Base-by-base conservation (phyloP, 2,797 vertebrate genomes). In the Thunnus albacares region DNA sequence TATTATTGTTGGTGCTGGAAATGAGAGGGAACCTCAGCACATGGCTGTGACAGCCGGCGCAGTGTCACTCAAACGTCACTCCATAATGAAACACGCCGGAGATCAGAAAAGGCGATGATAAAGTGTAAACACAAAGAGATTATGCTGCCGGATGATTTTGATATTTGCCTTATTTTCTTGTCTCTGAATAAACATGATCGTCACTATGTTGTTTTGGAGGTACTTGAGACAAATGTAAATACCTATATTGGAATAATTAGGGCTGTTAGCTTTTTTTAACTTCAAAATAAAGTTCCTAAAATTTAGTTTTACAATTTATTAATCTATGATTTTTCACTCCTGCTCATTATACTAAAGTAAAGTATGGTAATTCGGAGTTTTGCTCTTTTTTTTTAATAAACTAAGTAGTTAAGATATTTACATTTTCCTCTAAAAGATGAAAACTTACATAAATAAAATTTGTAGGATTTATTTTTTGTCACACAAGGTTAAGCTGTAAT, bases 11-110 rank as follows among this genome's bases (percentile, higher is more conserved):
- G 90, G 77, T 81, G 93, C 89, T 91, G 86, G 88, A 90, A 92
- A 92, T 89, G 90, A 91, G 92, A 95, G 91, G 93, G 92, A 93
- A 94, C 90, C 92, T 91, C 88, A 80, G 89, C 92, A 93, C 90
- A 90, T 87, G 92, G 92, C 90, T 77, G 86, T 87, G 90, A 94
- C 93, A 93, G 91, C 92, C 87, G 77, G 81, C 90, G 58, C 73
- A 15, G 87, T 92, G 94, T 94, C 93, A 95, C 91, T 95, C 93
- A 94, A 90, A 93, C 92, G 90, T 94, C 93, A 92, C 90, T 83
- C 85, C 76, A 86, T 91, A 94, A 94, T 93, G 87, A 93, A 93
- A 92, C 89, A 80, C 86, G 79, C 85, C 60, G 43, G 80, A 93
- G 93, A 94, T 95, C 92, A 92, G 89, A 92, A 91, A 86, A 90